Evolutionary conservation across 2,113 vertebrate species (phyloP).

Genomic region (Bubo scandiacus): DNA sequence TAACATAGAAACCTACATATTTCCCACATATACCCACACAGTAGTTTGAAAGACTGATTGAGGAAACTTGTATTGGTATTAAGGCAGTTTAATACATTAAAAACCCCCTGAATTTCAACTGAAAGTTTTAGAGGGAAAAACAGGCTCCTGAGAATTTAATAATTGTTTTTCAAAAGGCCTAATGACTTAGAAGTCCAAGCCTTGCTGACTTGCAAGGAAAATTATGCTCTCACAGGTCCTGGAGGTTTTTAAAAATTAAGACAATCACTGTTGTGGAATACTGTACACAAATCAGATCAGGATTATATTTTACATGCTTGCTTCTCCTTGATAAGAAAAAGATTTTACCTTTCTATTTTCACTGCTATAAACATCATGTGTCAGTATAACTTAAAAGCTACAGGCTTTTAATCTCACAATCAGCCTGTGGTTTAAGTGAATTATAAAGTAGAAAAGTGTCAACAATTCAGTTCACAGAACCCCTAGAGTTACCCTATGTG

Average conservation of each 20-base stretch:
- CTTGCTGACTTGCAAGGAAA: not conserved
- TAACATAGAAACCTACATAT: not conserved
- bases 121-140: not conserved
- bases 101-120: fast-evolving
- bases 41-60: not conserved
- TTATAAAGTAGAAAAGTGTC: not conserved
- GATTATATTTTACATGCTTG: not conserved
- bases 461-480: not conserved
- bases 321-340: not conserved
- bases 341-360: not conserved
- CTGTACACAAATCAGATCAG: not conserved
- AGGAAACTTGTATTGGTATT: not conserved
- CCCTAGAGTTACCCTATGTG: not conserved
- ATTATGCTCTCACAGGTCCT: not conserved
- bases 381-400: not conserved
- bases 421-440: not conserved
- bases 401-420: not conserved
- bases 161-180: not conserved
- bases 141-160: not conserved
- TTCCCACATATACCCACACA: not conserved
- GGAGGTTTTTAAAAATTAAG: not conserved
- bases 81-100: not conserved
- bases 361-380: not conserved
- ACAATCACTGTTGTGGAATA: not conserved
- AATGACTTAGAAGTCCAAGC: not conserved